A percentile compares a stretch with the other conserved stretches of the same genome.
Conservation (phyloP, 2,113 vertebrate genomes). For the Malurus alboscapulatus region DNA sequence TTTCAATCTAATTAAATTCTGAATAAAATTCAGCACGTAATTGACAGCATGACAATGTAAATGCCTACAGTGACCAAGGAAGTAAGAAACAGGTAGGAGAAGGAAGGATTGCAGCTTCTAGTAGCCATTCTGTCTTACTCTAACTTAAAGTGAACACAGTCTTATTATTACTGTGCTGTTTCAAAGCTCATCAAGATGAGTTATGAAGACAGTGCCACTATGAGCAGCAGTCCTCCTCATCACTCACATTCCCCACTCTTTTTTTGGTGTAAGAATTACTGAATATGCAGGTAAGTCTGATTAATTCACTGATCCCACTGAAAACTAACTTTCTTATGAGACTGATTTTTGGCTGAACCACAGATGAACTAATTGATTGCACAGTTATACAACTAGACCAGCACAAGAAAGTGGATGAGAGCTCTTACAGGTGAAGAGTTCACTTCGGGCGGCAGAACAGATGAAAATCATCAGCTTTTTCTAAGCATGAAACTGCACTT, state of each 20-base stretch:
- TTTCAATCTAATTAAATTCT: constrained; percentile 9
- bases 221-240: neutral
- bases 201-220: neutral
- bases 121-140: neutral
- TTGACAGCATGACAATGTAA: neutral
- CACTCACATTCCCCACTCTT: neutral
- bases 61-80: neutral
- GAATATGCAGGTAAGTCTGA: neutral
- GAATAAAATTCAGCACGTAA: neutral
- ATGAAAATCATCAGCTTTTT: neutral
- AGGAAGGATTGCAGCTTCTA: neutral
- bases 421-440: neutral
- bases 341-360: neutral
- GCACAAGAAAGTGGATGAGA: neutral
- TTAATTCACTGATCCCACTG: neutral
- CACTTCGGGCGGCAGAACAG: neutral
- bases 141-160: neutral
- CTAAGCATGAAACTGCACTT: neutral
- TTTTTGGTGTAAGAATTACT: neutral
- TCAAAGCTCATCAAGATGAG: neutral
- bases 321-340: neutral
- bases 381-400: neutral
- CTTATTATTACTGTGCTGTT: neutral
- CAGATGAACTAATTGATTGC: neutral
- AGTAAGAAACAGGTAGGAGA: neutral